Conservation (phyloP, 2,888 invertebrate genomes). For the Hypena proboscidalis region DNA sequence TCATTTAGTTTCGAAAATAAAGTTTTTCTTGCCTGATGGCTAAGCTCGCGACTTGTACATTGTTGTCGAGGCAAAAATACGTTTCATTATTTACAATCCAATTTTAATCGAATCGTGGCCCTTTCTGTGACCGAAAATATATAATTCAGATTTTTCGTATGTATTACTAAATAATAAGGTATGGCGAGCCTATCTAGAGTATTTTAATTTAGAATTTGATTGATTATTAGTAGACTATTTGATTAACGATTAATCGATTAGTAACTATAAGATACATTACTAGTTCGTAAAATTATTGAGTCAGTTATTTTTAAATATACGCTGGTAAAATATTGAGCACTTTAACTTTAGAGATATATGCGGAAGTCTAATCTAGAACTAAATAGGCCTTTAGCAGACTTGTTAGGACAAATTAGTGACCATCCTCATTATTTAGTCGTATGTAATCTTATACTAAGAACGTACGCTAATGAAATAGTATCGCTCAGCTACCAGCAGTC, state of each 20-base stretch:
- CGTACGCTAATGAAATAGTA: constrained; percentile 57
- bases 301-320: neutral
- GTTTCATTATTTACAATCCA: constrained; percentile 24
- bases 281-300: constrained; percentile 6
- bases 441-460: constrained; percentile 25
- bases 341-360: constrained; percentile 5
- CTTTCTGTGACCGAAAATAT: constrained; percentile 29
- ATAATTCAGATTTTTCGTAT: constrained; percentile 18
- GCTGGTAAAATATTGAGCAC: constrained; percentile 11
- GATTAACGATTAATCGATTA: constrained; percentile 10
- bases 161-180: constrained; percentile 34
- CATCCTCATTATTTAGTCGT: constrained; percentile 30
- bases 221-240: neutral
- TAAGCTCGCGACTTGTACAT: constrained; percentile 73
- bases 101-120: constrained; percentile 9
- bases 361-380: constrained; percentile 6
- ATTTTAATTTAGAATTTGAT: constrained; percentile 12
- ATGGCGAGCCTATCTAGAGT: constrained; percentile 10
- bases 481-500: constrained; percentile 59
- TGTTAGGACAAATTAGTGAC: constrained; percentile 9
- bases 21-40: constrained; percentile 37
- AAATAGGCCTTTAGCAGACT: constrained; percentile 16
- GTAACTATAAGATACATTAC: constrained; percentile 1
- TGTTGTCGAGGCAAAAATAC: constrained; percentile 50
- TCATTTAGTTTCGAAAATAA: constrained; percentile 46